A percentile compares a stretch with the other conserved stretches of the same genome.
Evolutionary conservation across 2,797 vertebrate species (phyloP).

Genomic region (Antrozous pallidus): DNA sequence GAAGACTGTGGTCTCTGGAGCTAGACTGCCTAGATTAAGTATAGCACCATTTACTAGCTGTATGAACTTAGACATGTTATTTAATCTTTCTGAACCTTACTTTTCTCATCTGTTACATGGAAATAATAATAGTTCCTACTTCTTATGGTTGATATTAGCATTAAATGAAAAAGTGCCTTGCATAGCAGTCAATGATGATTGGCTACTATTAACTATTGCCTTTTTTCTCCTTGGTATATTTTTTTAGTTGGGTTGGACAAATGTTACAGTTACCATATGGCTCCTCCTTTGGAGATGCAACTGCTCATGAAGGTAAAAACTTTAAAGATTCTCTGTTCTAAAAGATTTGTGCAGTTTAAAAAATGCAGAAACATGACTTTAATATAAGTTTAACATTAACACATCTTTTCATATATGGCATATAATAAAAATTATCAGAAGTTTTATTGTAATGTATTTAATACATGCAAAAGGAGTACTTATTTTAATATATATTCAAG

Average conservation of each 20-base stretch:
- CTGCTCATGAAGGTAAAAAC: slow-evolving; percentile 88
- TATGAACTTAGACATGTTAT: not conserved
- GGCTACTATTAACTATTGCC: not conserved
- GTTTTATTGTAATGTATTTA: not conserved
- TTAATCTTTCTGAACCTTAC: not conserved
- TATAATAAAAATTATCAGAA: not conserved
- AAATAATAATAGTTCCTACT: not conserved
- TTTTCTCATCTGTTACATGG: not conserved
- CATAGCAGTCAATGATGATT: not conserved
- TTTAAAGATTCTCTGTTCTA: not conserved
- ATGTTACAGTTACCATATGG: slow-evolving; percentile 90
- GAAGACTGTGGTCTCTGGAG: not conserved
- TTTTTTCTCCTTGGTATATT: not conserved
- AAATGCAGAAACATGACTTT: slow-evolving; percentile 15
- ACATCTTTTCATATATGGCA: not conserved
- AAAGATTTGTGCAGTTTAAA: not conserved
- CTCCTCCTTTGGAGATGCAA: slow-evolving; percentile 90
- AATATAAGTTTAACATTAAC: not conserved
- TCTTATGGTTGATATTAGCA: not conserved
- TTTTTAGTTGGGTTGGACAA: slow-evolving; percentile 90
- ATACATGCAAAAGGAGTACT: not conserved
- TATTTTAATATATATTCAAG: not conserved
- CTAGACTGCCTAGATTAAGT: not conserved
- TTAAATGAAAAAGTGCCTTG: not conserved
- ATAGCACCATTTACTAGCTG: not conserved